Conservation (phyloP, 2,888 invertebrate species). For the Polymixis lichenea region DNA sequence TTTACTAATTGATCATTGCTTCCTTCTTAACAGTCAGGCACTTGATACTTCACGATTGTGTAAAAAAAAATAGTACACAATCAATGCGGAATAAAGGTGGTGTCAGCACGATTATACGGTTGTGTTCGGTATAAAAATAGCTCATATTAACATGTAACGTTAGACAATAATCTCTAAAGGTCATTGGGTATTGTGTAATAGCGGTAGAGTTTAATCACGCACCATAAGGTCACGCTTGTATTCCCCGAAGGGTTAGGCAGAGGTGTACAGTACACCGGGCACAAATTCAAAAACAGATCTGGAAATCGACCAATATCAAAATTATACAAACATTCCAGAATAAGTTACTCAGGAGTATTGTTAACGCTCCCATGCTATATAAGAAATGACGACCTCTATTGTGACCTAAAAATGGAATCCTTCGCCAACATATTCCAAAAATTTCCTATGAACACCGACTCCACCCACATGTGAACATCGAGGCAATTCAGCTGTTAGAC, state of each 20-base stretch:
- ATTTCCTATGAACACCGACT: no score
- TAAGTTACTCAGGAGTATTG: no score
- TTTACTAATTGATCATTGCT: conserved; percentile 30
- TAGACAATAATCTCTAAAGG: conserved; percentile 66
- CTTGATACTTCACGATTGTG: conserved; percentile 27
- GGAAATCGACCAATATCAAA: no score
- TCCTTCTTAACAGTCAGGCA: conserved; percentile 42
- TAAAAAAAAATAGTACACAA: conserved; percentile 34
- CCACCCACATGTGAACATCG: no score
- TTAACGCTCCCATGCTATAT: no score
- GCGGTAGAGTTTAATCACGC: conserved; percentile 43
- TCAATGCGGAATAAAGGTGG: conserved; percentile 58
- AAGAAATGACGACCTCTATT: no score
- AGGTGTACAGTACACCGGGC: no score
- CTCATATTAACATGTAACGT: conserved; percentile 57
- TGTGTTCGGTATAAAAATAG: conserved; percentile 52
- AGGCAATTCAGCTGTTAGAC: no score
- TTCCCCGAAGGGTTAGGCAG: neutral
- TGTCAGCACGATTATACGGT: conserved; percentile 50
- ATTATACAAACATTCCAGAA: no score
- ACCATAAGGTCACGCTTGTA: neutral
- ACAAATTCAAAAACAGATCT: no score
- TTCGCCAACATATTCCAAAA: no score
- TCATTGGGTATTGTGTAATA: conserved; percentile 65
- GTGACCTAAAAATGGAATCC: no score